These are phyloP conservation scores for Busseola fusca DNA, from an alignment of 2,888 invertebrate genomes.

Conservation along the genomic window DNA sequence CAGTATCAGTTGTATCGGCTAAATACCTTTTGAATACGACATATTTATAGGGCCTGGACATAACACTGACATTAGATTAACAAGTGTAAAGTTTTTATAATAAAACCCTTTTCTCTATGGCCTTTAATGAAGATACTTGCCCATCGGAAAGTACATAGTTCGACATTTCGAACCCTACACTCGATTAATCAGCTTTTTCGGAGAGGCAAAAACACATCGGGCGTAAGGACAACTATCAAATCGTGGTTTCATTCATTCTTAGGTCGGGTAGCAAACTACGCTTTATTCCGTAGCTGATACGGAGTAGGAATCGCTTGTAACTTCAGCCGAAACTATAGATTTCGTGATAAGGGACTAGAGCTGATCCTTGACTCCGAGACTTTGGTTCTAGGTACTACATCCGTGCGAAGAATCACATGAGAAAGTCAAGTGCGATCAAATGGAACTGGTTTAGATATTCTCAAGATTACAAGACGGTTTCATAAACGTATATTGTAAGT, in stretches of 20 bases:
- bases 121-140: neutral
- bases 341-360: neutral
- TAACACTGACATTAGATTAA: too few relatives aligned
- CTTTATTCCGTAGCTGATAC: neutral
- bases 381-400: neutral
- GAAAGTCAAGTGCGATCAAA: slow-evolving; percentile 24
- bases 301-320: neutral
- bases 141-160: neutral
- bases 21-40: too few relatives aligned
- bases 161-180: neutral
- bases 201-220: neutral
- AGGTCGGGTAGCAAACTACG: neutral
- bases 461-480: slow-evolving; percentile 46
- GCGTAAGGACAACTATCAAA: neutral
- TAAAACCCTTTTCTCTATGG: neutral
- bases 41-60: too few relatives aligned
- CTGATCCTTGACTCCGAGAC: neutral
- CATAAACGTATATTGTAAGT: slow-evolving; percentile 51
- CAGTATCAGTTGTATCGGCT: too few relatives aligned
- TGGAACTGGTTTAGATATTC: slow-evolving; percentile 43
- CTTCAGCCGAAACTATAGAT: neutral
- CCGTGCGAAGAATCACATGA: slow-evolving; percentile 2
- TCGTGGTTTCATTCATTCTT: neutral
- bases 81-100: too few relatives aligned
- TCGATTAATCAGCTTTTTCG: neutral